Evolutionary conservation across 2,888 invertebrate genomes (phyloP), one percentile per base, ranked within the genome.

Genomic region (Iphiclides podalirius): DNA sequence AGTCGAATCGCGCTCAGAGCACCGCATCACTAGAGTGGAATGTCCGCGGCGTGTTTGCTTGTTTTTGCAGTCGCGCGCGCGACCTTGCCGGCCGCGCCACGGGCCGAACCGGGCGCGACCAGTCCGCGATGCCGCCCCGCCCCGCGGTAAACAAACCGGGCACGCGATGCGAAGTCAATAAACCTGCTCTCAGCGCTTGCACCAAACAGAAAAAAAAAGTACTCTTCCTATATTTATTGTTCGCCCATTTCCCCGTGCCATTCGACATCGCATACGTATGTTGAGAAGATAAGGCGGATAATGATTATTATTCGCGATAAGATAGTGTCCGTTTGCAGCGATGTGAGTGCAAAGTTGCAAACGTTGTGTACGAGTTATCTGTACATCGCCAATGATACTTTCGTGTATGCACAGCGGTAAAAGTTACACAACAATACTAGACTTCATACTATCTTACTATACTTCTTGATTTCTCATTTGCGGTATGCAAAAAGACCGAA

Each of bases 11-110:
- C 11, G 11, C 2, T 1, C 26, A 7, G 11, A 8, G 11, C 31
- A 31, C 4, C 64, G 49, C 51, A 41, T 52, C 52, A 52, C 45
- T 47, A 47, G 48, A 54, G 42, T 49, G 42, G 51, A 51, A 46
- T 44, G 51, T 44, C 41, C 53, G 45, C 52, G 51, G 52, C 53
- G 61, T 65, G 67, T 73, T 74, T 73, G 70, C 75, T 73, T 63
- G 74, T 75, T 52, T 84, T 82, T 81, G 57, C 64, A 70, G 76
- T 74, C 75, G 73, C 62, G 67, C 72, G 72, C 70, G 71, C 83
- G 87, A 83, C 87, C 86, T 87, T 86, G 87, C 79, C 82, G 70
- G 74, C 76, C 71, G 76, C 67, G 53, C 70, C 69, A 63, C 69
- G 68, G 71, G 64, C 67, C 67, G 67, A 78, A 82, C 80, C 70